Evolutionary conservation across 2,797 vertebrate genomes (phyloP).

Genomic region (Channallabes apus): DNA sequence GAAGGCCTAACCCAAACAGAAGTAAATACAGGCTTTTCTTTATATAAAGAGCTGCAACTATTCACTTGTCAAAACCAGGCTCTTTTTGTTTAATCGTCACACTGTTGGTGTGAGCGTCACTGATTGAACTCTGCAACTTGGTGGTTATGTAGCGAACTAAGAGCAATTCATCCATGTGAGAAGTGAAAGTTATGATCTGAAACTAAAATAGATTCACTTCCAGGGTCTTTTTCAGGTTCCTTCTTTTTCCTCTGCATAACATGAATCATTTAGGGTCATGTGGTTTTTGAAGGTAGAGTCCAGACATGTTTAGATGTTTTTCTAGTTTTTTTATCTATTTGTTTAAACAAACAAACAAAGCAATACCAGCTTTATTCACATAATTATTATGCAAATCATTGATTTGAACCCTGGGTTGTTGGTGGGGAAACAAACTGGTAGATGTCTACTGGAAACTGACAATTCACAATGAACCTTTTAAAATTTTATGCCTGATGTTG

Average conservation of each 20-base stretch:
- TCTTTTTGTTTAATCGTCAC: constrained; percentile 37
- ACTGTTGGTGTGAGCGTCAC: constrained; percentile 19
- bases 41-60: constrained; percentile 43
- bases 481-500: neutral
- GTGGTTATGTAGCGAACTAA: constrained; percentile 16
- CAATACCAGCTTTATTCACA: neutral
- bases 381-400: neutral
- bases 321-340: neutral
- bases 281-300: neutral
- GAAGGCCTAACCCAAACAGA: constrained; percentile 68
- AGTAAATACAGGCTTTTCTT: constrained; percentile 66
- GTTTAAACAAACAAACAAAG: neutral
- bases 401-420: neutral
- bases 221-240: constrained; percentile 31
- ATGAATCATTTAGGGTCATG: neutral
- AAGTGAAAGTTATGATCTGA: constrained; percentile 36
- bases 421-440: neutral
- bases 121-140: constrained; percentile 12
- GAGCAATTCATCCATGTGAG: constrained; percentile 22
- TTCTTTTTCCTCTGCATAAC: neutral
- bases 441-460: neutral
- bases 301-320: neutral
- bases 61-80: constrained; percentile 53
- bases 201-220: constrained; percentile 52
- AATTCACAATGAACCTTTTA: neutral